phyloP scores from a whole-genome alignment of 2,888 invertebrate genomes.

The Fabriciana adippe region DNA sequence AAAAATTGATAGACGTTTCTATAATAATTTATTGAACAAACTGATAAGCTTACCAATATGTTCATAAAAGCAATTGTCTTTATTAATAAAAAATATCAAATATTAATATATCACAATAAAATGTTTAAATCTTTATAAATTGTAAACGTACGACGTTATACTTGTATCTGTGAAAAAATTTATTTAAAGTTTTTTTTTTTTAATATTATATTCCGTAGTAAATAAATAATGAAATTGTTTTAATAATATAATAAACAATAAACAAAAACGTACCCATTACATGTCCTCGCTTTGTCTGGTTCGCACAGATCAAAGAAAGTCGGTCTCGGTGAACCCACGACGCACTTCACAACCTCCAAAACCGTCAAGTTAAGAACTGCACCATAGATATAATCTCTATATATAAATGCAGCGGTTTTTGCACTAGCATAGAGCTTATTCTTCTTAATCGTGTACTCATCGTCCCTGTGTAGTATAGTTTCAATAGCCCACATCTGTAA shows the following conservation, averaged over 20 bases:
- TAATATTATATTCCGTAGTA: background rate
- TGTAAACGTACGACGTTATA: too few species aligned
- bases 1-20: too few species aligned
- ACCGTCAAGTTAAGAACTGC: conserved; percentile 83
- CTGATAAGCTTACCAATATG: too few species aligned
- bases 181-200: background rate
- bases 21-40: too few species aligned
- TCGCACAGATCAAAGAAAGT: conserved; percentile 89
- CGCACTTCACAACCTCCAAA: conserved; percentile 84
- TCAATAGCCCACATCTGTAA: conserved; percentile 76
- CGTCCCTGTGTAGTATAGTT: conserved; percentile 62
- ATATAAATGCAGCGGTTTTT: conserved; percentile 75
- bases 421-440: conserved; percentile 62
- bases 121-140: too few species aligned
- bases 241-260: background rate
- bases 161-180: too few species aligned
- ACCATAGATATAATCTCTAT: conserved; percentile 85
- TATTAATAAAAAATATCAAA: too few species aligned
- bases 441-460: conserved; percentile 72
- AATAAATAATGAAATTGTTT: background rate
- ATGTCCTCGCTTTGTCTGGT: conserved; percentile 85
- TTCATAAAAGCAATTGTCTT: too few species aligned
- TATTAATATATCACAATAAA: too few species aligned
- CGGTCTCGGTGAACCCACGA: conserved; percentile 88
- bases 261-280: conserved; percentile 72